Base-by-base conservation (phyloP, 2,888 invertebrate genomes). In the Drosophila pullipes region DNA sequence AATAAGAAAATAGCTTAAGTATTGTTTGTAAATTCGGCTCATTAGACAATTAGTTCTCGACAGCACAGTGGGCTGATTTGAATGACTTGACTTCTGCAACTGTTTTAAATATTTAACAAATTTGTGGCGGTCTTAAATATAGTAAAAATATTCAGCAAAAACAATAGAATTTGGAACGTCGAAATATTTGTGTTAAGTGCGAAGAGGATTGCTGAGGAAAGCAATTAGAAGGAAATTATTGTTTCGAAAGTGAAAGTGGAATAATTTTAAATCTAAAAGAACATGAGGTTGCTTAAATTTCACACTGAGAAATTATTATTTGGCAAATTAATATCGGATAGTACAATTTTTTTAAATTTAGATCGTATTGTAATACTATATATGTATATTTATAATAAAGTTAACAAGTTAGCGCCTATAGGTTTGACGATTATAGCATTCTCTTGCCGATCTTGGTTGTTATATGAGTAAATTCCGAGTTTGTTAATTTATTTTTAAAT, bases 21-120 rank as follows among this genome's bases (percentile, higher is more conserved):
- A 78, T 76, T 78, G 64, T 63, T 84, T 81, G 69, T 69, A 78
- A 86, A 69, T 83, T 65, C 25, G 65, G 52, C 61, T 74, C 66
- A 84, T 74, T 76, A 80, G 58, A 31, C 64, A 73, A 53, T 73
- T 47, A 22, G 4, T 22, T 73, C 47, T 7, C 52, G 1, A 22
- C 22, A 37, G 37, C n/a, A 37, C 11, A 9, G 7, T 13, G 31
- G 22, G 37, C 6, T 55, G 47, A 78, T 64, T 72, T 25, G 22
- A 62, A 65, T 62, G 47, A 37, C 47, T 47, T 35, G 30, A 55
- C 16, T 44, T 68, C 13, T 1, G 41, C 49, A 57, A 62, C 41
- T 54, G 54, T 25, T 35, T 55, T 35, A 41, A 41, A 28, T 37
- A 31, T 33, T 59, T 35, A 39, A 18, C 41, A 35, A 25, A 49